These are phyloP conservation scores for Cladopsammia gracilis DNA, from an alignment of 64 coral and sea anemone species.

Conservation along the genomic window DNA sequence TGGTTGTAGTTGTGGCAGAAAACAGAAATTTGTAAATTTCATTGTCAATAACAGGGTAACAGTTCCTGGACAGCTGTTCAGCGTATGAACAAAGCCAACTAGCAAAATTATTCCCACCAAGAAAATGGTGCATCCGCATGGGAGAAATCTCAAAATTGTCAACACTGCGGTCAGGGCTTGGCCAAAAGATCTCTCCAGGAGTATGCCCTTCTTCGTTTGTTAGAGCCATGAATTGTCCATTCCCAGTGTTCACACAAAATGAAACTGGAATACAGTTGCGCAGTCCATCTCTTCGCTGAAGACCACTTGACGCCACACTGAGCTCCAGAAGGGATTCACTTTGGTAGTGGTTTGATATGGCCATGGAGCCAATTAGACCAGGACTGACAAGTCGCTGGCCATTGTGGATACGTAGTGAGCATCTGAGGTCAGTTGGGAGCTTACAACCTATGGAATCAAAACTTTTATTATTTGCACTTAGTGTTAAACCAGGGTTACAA, in stretches of 20 bases:
- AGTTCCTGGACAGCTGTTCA: constrained; percentile 71
- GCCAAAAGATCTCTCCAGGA: constrained; percentile 91
- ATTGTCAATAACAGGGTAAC: constrained; percentile 79
- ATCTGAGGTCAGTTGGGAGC: constrained; percentile 87
- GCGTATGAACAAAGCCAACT: constrained; percentile 86
- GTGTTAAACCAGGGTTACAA: no score
- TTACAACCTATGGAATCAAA: constrained; percentile 47
- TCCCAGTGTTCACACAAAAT: constrained; percentile 89
- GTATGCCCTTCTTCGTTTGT: constrained; percentile 85
- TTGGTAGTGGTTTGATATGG: constrained; percentile 95
- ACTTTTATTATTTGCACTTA: no score
- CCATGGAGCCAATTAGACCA: constrained; percentile 93
- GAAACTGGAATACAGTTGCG: constrained; percentile 87
- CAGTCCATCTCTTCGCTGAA: constrained; percentile 78
- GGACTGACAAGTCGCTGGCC: constrained; percentile 88
- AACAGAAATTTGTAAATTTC: constrained; percentile 94
- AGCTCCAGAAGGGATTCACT: constrained; percentile 95
- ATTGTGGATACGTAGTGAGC: constrained; percentile 93
- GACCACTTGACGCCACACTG: constrained; percentile 65
- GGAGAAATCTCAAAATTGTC: constrained; percentile 38
- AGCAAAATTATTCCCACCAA: constrained; percentile 75
- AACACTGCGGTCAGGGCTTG: constrained; percentile 72
- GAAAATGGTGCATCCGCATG: constrained; percentile 87
- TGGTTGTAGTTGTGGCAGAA: constrained; percentile 57
- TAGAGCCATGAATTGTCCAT: constrained; percentile 96